A percentile compares a stretch with the other conserved stretches of the same genome.
These are phyloP conservation scores for Spheniscus humboldti DNA, from an alignment of 2,797 vertebrate species.

Conservation along the genomic window DNA sequence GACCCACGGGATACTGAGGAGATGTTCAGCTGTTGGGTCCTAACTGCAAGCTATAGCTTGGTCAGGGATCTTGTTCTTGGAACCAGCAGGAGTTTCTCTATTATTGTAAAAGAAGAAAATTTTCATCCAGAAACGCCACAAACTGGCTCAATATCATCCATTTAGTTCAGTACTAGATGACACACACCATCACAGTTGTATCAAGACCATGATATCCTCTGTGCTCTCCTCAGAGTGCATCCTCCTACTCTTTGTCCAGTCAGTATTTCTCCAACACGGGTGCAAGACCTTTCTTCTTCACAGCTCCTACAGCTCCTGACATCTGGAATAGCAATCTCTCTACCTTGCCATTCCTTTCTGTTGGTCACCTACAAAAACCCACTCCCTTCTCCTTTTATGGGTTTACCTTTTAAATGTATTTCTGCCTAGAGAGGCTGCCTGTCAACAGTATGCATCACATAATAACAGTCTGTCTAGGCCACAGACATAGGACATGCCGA, in stretches of 20 bases:
- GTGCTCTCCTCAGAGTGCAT: neutral
- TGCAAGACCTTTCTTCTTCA: neutral
- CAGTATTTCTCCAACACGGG: neutral
- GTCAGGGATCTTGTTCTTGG: conserved; percentile 12
- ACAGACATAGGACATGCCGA: neutral
- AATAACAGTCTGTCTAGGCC: neutral
- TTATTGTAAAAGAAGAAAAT: neutral
- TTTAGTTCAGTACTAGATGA: neutral
- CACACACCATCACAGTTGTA: neutral
- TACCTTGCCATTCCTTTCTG: neutral
- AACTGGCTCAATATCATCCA: neutral
- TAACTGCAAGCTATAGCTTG: conserved; percentile 33
- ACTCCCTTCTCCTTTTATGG: neutral
- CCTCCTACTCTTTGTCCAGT: neutral
- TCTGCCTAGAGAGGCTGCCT: neutral
- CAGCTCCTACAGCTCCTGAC: neutral
- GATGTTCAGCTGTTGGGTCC: neutral
- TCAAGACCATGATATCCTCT: neutral
- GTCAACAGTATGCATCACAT: neutral
- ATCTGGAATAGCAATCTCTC: neutral
- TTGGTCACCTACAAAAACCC: neutral
- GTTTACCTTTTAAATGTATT: neutral
- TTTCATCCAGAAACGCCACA: neutral
- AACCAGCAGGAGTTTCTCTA: conserved; percentile 39
- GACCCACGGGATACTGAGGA: conserved; percentile 22